Percentiles rank a stretch among this genome's conserved stretches.
Evolutionary conservation across 2,888 invertebrate genomes (phyloP).

Genomic region (Amphipyra tragopoginis): DNA sequence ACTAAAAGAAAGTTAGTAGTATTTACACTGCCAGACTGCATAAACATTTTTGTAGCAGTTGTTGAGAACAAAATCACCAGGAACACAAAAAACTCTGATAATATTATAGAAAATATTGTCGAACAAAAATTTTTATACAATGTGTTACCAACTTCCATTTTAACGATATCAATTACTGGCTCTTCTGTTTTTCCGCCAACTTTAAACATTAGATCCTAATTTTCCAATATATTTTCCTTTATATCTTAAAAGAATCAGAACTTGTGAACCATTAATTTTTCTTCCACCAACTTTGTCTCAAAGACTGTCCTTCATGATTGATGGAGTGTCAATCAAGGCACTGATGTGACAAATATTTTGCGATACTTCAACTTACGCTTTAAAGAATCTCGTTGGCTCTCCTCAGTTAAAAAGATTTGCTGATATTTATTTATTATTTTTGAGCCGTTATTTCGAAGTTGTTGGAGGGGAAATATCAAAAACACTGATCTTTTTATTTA

Average conservation of each 20-base stretch:
- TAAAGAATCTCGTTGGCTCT: slow-evolving; percentile 33
- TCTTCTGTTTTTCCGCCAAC: background rate
- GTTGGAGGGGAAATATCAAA: slow-evolving; percentile 37
- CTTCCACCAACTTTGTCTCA: slow-evolving; percentile 55
- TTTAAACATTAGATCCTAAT: slow-evolving; percentile 26
- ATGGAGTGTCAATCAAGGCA: slow-evolving; percentile 65
- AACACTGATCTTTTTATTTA: slow-evolving; percentile 1
- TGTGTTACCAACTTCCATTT: no score
- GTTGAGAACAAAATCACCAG: no score
- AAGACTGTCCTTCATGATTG: slow-evolving; percentile 58
- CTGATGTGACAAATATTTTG: slow-evolving; percentile 64
- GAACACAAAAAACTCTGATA: no score
- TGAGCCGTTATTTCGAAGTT: slow-evolving; percentile 14
- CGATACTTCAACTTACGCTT: slow-evolving; percentile 51
- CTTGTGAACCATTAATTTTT: slow-evolving; percentile 52
- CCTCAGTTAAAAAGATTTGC: slow-evolving; percentile 32
- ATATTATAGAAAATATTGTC: no score
- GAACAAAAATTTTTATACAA: no score
- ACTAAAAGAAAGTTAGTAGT: no score
- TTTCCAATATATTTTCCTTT: slow-evolving; percentile 36
- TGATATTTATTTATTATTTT: slow-evolving; percentile 29
- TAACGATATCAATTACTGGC: no score
- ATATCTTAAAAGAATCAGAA: slow-evolving; percentile 48
- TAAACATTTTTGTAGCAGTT: no score
- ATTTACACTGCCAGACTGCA: no score